These are phyloP conservation scores for Eupithecia insigniata DNA, from an alignment of 2,888 invertebrate species.

Conservation along the genomic window DNA sequence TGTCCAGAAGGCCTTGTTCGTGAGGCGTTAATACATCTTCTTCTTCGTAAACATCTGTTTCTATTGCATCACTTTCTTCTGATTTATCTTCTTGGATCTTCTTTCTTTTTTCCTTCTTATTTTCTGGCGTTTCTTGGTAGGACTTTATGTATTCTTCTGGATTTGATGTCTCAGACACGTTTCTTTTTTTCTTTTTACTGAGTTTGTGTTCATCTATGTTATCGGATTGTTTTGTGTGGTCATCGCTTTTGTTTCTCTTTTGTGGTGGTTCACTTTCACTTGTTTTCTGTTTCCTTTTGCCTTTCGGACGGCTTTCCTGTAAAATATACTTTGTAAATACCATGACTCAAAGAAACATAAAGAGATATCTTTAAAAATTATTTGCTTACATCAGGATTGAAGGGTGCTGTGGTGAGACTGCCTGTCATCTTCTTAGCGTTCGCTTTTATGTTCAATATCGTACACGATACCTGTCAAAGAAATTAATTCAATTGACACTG, in stretches of 20 bases:
- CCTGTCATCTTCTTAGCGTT: constrained; percentile 71
- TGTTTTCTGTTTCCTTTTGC: constrained; percentile 51
- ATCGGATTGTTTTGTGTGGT: constrained; percentile 32
- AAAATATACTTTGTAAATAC: constrained; percentile 9
- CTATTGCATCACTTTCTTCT: constrained; percentile 71
- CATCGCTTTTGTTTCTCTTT: constrained; percentile 36
- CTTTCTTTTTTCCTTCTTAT: constrained; percentile 10
- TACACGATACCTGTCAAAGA: constrained; percentile 77
- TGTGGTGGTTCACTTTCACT: constrained; percentile 42
- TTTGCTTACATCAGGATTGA: constrained; percentile 59
- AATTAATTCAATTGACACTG: background rate
- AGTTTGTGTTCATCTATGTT: constrained; percentile 27
- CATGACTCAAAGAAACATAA: background rate
- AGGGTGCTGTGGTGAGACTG: constrained; percentile 69
- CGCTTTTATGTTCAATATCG: constrained; percentile 66
- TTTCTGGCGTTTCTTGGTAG: constrained; percentile 24
- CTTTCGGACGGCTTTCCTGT: constrained; percentile 52
- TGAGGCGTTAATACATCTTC: constrained; percentile 60
- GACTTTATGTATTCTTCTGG: constrained; percentile 27
- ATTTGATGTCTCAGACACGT: constrained; percentile 39
- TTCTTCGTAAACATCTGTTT: constrained; percentile 66
- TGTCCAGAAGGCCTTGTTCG: constrained; percentile 64
- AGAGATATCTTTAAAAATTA: background rate
- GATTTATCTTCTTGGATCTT: constrained; percentile 41
- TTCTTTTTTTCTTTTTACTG: constrained; percentile 34